Conservation (phyloP, 2,888 invertebrate genomes). For the Heliconius ethilla region DNA sequence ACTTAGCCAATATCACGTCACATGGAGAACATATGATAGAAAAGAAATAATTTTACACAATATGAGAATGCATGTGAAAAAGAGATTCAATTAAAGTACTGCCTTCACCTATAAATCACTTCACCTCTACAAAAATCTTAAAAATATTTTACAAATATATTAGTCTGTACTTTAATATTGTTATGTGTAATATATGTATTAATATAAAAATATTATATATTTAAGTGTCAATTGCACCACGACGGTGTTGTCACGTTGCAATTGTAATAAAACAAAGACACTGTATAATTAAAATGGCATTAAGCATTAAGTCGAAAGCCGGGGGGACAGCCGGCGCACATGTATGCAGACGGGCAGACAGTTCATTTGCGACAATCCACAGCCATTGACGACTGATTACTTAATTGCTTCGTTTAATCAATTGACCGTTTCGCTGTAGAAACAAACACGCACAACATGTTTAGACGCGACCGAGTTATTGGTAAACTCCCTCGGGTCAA, state of each 20-base stretch:
- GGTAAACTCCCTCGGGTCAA: slow-evolving; percentile 66
- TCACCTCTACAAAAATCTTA: too few species aligned
- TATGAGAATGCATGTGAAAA: too few species aligned
- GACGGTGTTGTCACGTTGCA: not conserved
- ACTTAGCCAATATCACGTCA: too few species aligned
- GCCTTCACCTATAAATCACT: too few species aligned
- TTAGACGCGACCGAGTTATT: slow-evolving; percentile 63
- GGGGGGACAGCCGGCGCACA: slow-evolving; percentile 48
- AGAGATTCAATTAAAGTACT: too few species aligned
- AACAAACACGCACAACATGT: slow-evolving; percentile 58
- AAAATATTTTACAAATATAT: too few species aligned
- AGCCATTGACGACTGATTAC: slow-evolving; percentile 76
- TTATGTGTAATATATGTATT: too few species aligned
- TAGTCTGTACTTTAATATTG: too few species aligned
- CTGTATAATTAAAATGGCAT: slow-evolving; percentile 25
- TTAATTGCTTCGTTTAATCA: slow-evolving; percentile 82
- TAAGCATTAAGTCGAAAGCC: slow-evolving; percentile 28
- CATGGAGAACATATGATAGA: too few species aligned
- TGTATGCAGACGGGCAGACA: slow-evolving; percentile 52
- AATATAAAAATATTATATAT: too few species aligned
- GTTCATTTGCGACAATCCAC: slow-evolving; percentile 77
- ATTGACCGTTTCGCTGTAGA: slow-evolving; percentile 78
- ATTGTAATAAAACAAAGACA: slow-evolving; percentile 17
- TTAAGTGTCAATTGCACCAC: too few species aligned
- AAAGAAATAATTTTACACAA: too few species aligned